Evolutionary conservation across 2,797 vertebrate genomes (phyloP), one percentile per base, ranked within the genome.

Genomic region (Myotis pilosus): DNA sequence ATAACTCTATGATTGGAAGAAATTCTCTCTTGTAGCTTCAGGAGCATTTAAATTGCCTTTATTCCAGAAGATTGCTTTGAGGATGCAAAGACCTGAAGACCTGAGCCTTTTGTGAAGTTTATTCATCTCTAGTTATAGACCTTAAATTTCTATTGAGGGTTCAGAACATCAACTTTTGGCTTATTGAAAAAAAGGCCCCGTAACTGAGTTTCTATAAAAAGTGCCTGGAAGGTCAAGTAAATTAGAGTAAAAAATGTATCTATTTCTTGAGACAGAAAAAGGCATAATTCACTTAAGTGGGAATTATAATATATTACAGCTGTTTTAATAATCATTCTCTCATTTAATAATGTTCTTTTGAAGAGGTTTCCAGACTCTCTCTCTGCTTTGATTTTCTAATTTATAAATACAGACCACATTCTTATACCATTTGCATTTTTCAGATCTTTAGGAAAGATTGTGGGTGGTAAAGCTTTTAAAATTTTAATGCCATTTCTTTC

Each of bases 241-340:
- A 84, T 55, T 75, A 20, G n/a, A 84, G 15, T 38, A 25, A 94
- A 33, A 74, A 13, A 72, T 71, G 44, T 93, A 41, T 93, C 19
- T 7, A 87, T 64, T 92, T 30, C 38, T 25, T n/a, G 19, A 87
- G 7, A 55, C 16, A 87, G 33, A 16, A n/a, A 69, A 79, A 60
- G 3, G 47, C 7, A 66, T 69, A 76, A 86, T 82, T 89, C 92
- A 83, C 60, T 93, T 68, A 94, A 89, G 19, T 60, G n/a, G 49
- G 85, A 85, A 94, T 92, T 44, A 68, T 47, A 88, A 66, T 75
- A 75, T 6, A 87, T 47, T 57, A 41, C 15, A 64, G 33, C 16
- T 49, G 7, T 88, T 66, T 95, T 75, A 91, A 91, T 47, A 86
- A 89, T 68, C 25, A 81, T 83, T 38, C 11, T 83, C 12, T 89